Base-by-base conservation (phyloP, 1,140 invertebrate genomes). In the Ceratina japonica region DNA sequence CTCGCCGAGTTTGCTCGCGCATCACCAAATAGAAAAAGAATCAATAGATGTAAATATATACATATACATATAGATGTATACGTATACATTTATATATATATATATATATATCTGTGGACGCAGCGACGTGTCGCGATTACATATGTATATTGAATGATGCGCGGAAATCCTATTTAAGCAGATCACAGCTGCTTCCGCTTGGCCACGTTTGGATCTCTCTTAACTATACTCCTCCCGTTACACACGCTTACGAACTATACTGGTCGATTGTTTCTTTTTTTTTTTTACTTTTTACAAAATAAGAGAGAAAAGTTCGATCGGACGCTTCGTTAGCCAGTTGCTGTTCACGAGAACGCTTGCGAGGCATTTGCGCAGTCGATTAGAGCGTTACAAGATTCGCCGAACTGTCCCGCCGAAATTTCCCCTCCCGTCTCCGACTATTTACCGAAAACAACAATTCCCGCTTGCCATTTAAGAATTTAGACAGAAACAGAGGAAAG, bases 131-230 rank as follows among this genome's bases (percentile, higher is more conserved):
- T 68, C 49, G 52, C 52, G 63, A 75, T 68, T 51, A 75, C 63
- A 58, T 66, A 75, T 44, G 37, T 44, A 44, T 58, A 68, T 75
- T 75, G 58, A 62, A 75, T 68, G 66, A 75, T 62, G 63, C 73
- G 63, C 63, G 63, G 71, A 75, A 75, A 75, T 75, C 27, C 63
- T 75, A 75, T 66, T 54, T 75, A 75, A 75, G 62, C 73, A 56
- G 62, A 75, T 75, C 62, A 75, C 73, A 75, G 62, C 62, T 75
- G 51, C 73, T 75, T 75, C 73, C 73, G 73, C 62, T 66, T 75
- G 62, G 73, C 62, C 62, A 66, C 62, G n/a, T 75, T 75, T 52
- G 15, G 62, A 75, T 75, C 27, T 37, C 73, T 56, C 51, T 64
- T 74, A 75, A 65, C 49, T 65, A 61, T 49, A 27, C 27, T 18